Evolutionary conservation across 2,797 vertebrate genomes (phyloP), one percentile per base, ranked within the genome.

Genomic region (Bryconaethiops microstoma): DNA sequence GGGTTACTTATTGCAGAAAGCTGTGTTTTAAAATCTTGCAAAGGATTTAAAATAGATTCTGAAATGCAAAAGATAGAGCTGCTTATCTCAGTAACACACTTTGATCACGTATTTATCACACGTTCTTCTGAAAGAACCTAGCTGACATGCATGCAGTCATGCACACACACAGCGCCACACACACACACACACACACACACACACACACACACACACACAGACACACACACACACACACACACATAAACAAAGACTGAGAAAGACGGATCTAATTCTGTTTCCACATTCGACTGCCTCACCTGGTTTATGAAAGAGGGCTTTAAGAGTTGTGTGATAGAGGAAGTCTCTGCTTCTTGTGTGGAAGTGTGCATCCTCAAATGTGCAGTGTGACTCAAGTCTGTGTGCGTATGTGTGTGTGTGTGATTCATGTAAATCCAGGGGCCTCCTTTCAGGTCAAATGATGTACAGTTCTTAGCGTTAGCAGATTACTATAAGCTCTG

Each of bases 371-470:
- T 25, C 4, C 23, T 62, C 13, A 59, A 9, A 21, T 9, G 62
- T 29, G 13, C 13, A 25, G 25, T 29, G 25, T 35, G 62, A 4
- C 8, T 29, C 62, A 39, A 17, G 35, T 64, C 16, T 40, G 25
- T 64, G 29, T 5, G 14, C 7, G 25, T 7, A 63, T 75, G 80
- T 64, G 73, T 64, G 14, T 65, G 72, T 74, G 82, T 60, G 71
- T 40, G 63, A 65, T 65, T 65, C 63, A 65, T 65, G 63, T 65
- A 65, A 65, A 65, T 65, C 63, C 63, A 8, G 35, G 10, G 35
- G 62, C 63, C 14, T 19, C 40, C 35, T 35, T 65, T 65, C 63
- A 40, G 76, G 80, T 77, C 79, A 74, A 77, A 45, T 63, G 35
- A 65, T 10, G 63, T 65, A n/a, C 63, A 40, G 35, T 65, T 65